Evolutionary conservation across 2,888 invertebrate species (phyloP), one percentile per base, ranked within the genome.

Genomic region (Stenurella melanura): DNA sequence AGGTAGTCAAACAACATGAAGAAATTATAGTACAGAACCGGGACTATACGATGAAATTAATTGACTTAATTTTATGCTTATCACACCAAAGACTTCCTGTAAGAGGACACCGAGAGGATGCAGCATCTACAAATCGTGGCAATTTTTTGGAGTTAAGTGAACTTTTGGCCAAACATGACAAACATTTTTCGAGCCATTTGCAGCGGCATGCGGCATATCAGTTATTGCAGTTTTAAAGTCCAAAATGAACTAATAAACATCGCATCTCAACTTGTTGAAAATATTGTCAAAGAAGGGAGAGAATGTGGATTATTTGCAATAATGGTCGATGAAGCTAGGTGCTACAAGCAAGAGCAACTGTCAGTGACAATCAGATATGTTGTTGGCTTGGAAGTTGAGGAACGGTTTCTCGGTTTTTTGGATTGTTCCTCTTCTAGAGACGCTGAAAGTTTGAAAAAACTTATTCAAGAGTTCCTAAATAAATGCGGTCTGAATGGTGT

Each of bases 321-420:
- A 64, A 74, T 74, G 74, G 71, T 42, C 42, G 74, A 77, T 42
- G 72, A 77, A 67, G 74, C 77, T 19, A 64, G 74, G 58, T 71
- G 61, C 57, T 77, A 57, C 54, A 77, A 77, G 70, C 38, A 73
- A 34, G 70, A 77, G 34, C 74, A 77, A 66, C 34, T 74, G 57
- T 74, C 77, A 34, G 66, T 74, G 17, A 42, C 26, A 18, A 61
- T 77, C 38, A 9, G 78, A 68, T 78, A 66, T 63, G 68, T 38
- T n/a, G 69, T 64, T 50, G 64, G 63, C 15, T 42, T 68, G n/a
- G 69, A 74, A 30, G 54, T 66, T 18, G 54, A 60, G 26, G 74
- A 74, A 66, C n/a, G 74, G 54, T 77, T 78, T 69, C 38, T 78
- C 11, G 68, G 69, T 12, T 75, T 73, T 57, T 57, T 58, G 58